Evolutionary conservation across 2,888 invertebrate genomes (phyloP).

Genomic region (Eulithis prunata): DNA sequence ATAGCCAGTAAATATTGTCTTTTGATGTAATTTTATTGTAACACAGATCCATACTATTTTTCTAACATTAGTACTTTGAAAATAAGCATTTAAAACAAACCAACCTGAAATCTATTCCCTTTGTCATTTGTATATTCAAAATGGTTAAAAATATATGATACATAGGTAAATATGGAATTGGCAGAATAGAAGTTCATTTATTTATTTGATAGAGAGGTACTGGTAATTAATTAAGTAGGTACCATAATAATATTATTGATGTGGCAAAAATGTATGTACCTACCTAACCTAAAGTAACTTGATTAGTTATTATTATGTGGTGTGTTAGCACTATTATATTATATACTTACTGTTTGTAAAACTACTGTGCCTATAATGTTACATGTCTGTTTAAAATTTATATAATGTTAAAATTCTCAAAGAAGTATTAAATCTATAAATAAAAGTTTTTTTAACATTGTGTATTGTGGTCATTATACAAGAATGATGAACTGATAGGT

Average conservation of each 20-base stretch:
- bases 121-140: constrained; percentile 12
- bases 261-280: constrained; percentile 35
- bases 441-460: constrained; percentile 17
- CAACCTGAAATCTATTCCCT: constrained; percentile 30
- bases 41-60: constrained; percentile 32
- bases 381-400: constrained; percentile 30
- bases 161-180: background rate
- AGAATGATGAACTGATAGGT: constrained; percentile 12
- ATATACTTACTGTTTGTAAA: constrained; percentile 8
- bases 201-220: constrained; percentile 9
- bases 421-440: constrained; percentile 27
- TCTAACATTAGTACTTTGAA: constrained; percentile 29
- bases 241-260: constrained; percentile 36
- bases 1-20: constrained; percentile 13
- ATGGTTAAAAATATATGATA: constrained; percentile 7
- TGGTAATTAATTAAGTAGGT: constrained; percentile 18
- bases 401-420: constrained; percentile 29
- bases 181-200: constrained; percentile 9
- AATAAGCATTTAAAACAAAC: constrained; percentile 22
- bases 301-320: constrained; percentile 25
- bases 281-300: constrained; percentile 18
- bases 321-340: constrained; percentile 29
- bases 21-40: constrained; percentile 12
- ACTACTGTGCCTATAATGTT: constrained; percentile 33
- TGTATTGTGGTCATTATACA: constrained; percentile 1